Evolutionary conservation across 2,888 invertebrate genomes (phyloP), one percentile per base, ranked within the genome.

Genomic region (Phortica magna): DNA sequence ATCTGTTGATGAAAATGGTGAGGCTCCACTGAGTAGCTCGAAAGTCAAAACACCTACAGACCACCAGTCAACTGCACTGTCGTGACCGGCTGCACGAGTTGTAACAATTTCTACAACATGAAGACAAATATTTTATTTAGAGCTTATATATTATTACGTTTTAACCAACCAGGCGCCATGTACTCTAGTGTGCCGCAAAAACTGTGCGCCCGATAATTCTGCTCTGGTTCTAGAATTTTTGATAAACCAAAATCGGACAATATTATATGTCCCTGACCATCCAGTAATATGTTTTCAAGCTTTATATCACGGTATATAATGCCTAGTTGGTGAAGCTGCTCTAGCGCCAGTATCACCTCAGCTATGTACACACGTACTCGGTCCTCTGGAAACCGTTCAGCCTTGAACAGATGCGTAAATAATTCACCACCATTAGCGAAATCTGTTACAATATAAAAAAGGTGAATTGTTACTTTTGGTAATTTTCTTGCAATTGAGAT

Each of bases 51-150:
- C 98, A 7, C 98, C 98, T 7, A 99, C 96, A 43, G 98, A 98
- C 99, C 99, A 99, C 99, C 99, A 99, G 93, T 99, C 99, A 7
- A 98, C 99, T 72, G 98, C 97, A 96, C 97, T 97, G 94, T 98
- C 98, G 92, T 99, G 98, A 31, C 99, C 99, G 83, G 95, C 95
- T 75, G 95, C 95, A 79, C 97, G 97, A 75, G 97, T 97, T 88
- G 96, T 92, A 78, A 95, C 95, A 59, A 95, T 95, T 90, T 95
- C 94, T 79, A 92, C 6, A 68, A 78, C 73, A 55, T 70, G 3
- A 48, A 12, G 48, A 14, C 10, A 12, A 48, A 2, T 12, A 14
- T 48, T 12, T 14, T 12, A 48, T 48, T 48, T 48, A 31, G 31
- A 4, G 31, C 31, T 31, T 48, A 48, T 19, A 75, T 59, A n/a